Conservation (phyloP, 2,113 vertebrate species). For the Columbina picui region DNA sequence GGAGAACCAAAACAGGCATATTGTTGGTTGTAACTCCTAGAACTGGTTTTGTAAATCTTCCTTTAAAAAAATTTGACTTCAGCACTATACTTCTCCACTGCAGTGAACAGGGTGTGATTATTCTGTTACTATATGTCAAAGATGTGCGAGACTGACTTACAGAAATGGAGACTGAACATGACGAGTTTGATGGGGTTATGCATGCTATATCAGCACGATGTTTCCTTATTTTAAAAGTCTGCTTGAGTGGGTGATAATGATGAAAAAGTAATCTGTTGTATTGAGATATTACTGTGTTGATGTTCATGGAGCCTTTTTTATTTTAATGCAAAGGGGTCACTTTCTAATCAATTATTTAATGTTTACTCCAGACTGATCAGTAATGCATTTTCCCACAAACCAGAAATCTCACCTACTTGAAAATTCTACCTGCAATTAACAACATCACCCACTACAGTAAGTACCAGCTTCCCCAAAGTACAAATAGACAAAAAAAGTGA, state of each 20-base stretch:
- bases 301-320: not conserved
- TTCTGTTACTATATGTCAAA: not conserved
- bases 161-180: not conserved
- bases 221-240: not conserved
- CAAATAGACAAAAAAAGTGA: not conserved
- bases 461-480: not conserved
- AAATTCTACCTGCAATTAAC: not conserved
- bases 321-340: not conserved
- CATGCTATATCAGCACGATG: not conserved
- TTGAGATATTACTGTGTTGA: not conserved
- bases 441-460: not conserved
- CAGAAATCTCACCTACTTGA: not conserved
- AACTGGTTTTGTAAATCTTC: not conserved
- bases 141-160: not conserved
- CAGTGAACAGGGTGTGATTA: not conserved
- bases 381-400: not conserved
- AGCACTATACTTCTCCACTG: not conserved
- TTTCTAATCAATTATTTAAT: not conserved
- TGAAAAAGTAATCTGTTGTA: not conserved
- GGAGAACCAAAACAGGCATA: not conserved
- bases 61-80: not conserved
- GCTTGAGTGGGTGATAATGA: not conserved
- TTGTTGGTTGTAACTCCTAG: not conserved
- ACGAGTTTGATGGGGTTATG: not conserved
- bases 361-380: not conserved